phyloP scores from a whole-genome alignment of 2,888 invertebrate genomes.

The Xanthia icteritia region DNA sequence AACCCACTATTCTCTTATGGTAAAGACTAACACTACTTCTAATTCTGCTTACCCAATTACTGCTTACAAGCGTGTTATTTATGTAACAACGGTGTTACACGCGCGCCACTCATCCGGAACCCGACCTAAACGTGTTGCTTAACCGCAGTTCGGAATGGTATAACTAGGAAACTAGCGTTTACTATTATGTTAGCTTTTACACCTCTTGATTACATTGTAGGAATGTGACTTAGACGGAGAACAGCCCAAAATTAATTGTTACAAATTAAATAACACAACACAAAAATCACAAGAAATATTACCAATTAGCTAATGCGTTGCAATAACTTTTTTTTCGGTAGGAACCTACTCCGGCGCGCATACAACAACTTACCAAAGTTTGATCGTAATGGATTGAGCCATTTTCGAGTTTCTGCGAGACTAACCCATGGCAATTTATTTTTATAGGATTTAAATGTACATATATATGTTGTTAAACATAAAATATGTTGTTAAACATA shows the following conservation, averaged over 20 bases:
- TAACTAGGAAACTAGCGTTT: slow-evolving; percentile 38
- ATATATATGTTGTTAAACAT: too few relatives aligned
- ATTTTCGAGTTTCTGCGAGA: too few relatives aligned
- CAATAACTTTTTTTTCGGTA: too few relatives aligned
- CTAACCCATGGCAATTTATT: too few relatives aligned
- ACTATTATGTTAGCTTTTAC: slow-evolving; percentile 24
- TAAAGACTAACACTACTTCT: slow-evolving; percentile 14
- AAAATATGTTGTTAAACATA: too few relatives aligned
- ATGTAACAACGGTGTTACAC: slow-evolving; percentile 48
- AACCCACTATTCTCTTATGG: slow-evolving; percentile 7
- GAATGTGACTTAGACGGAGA: not conserved
- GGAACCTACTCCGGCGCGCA: too few relatives aligned
- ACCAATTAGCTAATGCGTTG: too few relatives aligned
- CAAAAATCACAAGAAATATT: not conserved
- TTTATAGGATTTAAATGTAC: too few relatives aligned
- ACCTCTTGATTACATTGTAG: slow-evolving; percentile 19
- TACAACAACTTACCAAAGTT: too few relatives aligned
- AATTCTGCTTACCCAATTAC: slow-evolving; percentile 43
- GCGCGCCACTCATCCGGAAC: slow-evolving; percentile 49
- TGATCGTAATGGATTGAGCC: too few relatives aligned
- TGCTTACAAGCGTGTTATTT: slow-evolving; percentile 29
- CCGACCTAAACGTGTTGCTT: slow-evolving; percentile 40
- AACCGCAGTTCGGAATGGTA: slow-evolving; percentile 28
- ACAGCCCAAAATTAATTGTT: too few relatives aligned
- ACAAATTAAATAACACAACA: too few relatives aligned